Evolutionary conservation across 2,797 vertebrate genomes (phyloP).

Genomic region (Silurus lanzhouensis): DNA sequence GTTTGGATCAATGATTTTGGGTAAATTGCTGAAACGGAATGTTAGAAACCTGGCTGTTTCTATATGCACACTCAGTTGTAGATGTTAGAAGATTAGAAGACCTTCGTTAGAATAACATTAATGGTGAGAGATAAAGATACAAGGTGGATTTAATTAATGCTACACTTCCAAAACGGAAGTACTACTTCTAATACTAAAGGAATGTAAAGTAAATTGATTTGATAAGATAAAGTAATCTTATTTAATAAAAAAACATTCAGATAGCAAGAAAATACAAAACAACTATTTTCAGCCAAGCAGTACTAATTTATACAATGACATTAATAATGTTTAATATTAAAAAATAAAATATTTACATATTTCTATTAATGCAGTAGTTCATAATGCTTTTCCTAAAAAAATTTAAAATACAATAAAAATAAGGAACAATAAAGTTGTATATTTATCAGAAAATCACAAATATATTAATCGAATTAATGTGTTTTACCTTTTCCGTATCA

Average conservation of each 20-base stretch:
- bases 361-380: neutral
- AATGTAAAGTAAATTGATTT: neutral
- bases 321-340: neutral
- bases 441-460: neutral
- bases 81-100: neutral
- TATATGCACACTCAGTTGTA: neutral
- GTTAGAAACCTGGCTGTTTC: neutral
- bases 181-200: neutral
- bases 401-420: neutral
- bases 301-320: neutral
- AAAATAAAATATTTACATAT: neutral
- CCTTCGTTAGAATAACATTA: neutral
- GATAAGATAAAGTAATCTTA: neutral
- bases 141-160: neutral
- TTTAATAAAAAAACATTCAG: neutral
- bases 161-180: neutral
- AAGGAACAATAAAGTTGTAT: neutral
- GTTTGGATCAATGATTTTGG: conserved; percentile 1
- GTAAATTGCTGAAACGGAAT: conserved; percentile 14
- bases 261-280: neutral
- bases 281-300: neutral
- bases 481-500: neutral
- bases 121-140: neutral
- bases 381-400: neutral
- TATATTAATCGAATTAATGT: neutral